A percentile compares a stretch with the other conserved stretches of the same genome.
Conservation (phyloP, 2,888 invertebrate species). For the Amblyteles armatorius region DNA sequence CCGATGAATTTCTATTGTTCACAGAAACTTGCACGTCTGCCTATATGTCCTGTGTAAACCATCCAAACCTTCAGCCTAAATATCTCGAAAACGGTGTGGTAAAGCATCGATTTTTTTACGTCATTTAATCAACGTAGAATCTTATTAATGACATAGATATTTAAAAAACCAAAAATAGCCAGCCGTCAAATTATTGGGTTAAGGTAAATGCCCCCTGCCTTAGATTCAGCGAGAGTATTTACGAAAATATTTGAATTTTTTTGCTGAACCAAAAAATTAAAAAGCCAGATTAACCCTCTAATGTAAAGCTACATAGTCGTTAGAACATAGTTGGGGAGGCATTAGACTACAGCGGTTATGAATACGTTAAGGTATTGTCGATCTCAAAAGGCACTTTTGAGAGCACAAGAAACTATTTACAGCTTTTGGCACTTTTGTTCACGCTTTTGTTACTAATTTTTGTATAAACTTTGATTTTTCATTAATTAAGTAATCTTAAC, state of each 20-base stretch:
- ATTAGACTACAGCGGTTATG: background rate
- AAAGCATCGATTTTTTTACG: conserved; percentile 22
- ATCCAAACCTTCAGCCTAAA: conserved; percentile 24
- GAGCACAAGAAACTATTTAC: background rate
- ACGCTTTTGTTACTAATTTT: conserved; percentile 8
- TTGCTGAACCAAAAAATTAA: background rate
- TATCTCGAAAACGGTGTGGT: conserved; percentile 20
- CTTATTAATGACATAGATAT: conserved; percentile 4
- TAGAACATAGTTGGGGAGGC: conserved; percentile 18
- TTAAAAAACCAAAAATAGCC: background rate
- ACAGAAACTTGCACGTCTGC: conserved; percentile 30
- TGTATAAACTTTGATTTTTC: background rate
- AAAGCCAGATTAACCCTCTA: conserved; percentile 30
- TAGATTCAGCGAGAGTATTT: background rate
- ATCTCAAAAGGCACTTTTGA: conserved; percentile 17
- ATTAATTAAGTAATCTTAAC: conserved; percentile 1
- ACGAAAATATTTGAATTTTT: conserved; percentile 7
- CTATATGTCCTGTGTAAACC: conserved; percentile 24
- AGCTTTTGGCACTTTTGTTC: conserved; percentile 24
- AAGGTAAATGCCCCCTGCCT: background rate
- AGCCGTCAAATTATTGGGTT: conserved; percentile 6
- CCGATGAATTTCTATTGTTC: conserved; percentile 26
- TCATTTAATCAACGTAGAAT: conserved; percentile 18
- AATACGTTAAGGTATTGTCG: background rate
- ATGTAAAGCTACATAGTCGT: conserved; percentile 1